Conservation (phyloP, 1,140 invertebrate species). For the Protaetia brevitarsis region DNA sequence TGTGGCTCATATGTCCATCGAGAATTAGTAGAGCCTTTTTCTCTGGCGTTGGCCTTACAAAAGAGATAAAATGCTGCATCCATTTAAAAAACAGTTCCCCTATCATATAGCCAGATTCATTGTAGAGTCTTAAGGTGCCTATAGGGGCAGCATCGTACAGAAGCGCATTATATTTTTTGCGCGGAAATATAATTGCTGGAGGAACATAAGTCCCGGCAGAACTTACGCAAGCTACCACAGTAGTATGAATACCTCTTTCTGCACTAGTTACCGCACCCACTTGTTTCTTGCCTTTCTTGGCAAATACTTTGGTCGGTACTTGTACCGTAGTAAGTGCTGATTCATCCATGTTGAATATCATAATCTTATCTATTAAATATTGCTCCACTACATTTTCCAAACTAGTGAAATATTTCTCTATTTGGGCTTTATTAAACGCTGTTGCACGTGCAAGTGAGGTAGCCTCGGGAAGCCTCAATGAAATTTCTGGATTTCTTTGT, state of each 20-base stretch:
- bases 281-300: constrained; percentile 45
- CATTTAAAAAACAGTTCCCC: constrained; percentile 41
- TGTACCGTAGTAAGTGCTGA: constrained; percentile 47
- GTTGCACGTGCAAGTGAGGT: constrained; percentile 27
- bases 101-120: constrained; percentile 31
- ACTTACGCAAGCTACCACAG: constrained; percentile 23
- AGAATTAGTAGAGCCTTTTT: constrained; percentile 41
- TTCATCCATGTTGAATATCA: constrained; percentile 49
- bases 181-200: constrained; percentile 30
- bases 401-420: constrained; percentile 29
- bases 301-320: constrained; percentile 44
- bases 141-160: constrained; percentile 27
- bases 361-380: constrained; percentile 28
- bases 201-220: constrained; percentile 26
- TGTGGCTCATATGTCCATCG: constrained; percentile 43
- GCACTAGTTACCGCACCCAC: constrained; percentile 28
- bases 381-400: constrained; percentile 32
- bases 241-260: constrained; percentile 26
- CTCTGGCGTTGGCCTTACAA: constrained; percentile 36
- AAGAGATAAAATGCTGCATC: constrained; percentile 43
- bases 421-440: constrained; percentile 31
- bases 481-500: constrained; percentile 41
- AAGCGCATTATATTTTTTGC: constrained; percentile 28
- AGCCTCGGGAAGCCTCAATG: constrained; percentile 37
- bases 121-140: constrained; percentile 19